Conservation (phyloP, 2,797 vertebrate species). For the Emys orbicularis region DNA sequence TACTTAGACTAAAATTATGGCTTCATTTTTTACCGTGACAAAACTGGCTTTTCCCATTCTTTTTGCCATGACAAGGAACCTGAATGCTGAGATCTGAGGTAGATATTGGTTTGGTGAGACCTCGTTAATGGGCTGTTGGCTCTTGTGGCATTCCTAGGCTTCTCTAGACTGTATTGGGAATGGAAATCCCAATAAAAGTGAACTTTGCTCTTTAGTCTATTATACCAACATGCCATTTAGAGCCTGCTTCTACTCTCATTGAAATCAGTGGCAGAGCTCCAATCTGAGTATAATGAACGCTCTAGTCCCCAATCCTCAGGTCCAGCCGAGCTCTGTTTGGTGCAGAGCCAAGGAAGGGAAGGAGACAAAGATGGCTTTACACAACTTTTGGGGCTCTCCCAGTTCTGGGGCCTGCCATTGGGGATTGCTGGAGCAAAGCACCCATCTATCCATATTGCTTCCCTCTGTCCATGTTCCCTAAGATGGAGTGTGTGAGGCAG, state of each 20-base stretch:
- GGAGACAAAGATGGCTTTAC: not conserved
- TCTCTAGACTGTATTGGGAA: not conserved
- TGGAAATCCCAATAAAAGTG: not conserved
- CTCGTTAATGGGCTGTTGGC: not conserved
- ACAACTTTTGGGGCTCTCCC: not conserved
- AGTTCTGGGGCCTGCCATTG: not conserved
- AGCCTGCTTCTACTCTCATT: not conserved
- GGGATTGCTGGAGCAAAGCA: not conserved
- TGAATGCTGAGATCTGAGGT: not conserved
- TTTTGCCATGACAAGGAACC: not conserved
- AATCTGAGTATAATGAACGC: accelerated
- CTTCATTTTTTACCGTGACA: not conserved
- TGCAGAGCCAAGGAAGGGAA: not conserved
- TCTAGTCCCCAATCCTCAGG: accelerated
- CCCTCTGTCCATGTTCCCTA: not conserved
- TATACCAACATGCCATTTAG: not conserved
- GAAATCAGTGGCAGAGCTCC: not conserved
- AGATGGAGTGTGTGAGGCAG: not conserved
- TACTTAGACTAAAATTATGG: not conserved
- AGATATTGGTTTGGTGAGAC: not conserved
- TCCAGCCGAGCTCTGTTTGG: too few relatives aligned
- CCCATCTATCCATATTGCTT: not conserved
- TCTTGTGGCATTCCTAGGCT: not conserved
- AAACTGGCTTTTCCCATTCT: not conserved
- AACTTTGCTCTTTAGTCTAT: accelerated